Percentiles rank a stretch among this genome's conserved stretches.
phyloP scores from a whole-genome alignment of 2,113 vertebrate species.

The Semnornis frantzii region DNA sequence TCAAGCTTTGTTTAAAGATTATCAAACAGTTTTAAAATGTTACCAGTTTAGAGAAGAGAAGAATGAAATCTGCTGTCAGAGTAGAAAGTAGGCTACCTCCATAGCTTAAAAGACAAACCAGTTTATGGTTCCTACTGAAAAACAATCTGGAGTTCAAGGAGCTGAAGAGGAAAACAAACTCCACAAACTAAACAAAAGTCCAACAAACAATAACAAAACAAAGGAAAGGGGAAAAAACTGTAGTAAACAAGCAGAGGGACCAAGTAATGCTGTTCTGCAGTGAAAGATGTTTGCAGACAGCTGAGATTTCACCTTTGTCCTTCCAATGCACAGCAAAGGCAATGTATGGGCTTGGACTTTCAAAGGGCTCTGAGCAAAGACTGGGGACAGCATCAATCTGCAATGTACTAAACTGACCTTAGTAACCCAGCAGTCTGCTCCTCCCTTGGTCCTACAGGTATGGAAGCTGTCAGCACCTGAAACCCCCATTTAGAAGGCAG shows the following conservation, averaged over 20 bases:
- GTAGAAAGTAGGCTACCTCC: not conserved
- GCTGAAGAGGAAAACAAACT: not conserved
- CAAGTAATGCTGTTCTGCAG: not conserved
- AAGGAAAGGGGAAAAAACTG: not conserved
- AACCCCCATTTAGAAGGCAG: not conserved
- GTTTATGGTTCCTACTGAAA: not conserved
- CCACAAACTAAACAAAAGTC: too few species aligned
- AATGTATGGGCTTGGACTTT: not conserved
- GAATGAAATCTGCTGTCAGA: not conserved
- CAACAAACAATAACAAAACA: too few species aligned
- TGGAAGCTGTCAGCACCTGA: not conserved
- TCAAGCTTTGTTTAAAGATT: not conserved
- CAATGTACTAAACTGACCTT: not conserved
- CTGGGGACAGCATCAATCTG: not conserved
- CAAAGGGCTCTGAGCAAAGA: not conserved
- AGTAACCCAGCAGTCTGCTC: not conserved
- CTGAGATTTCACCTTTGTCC: not conserved
- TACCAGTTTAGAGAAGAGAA: not conserved
- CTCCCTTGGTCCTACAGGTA: accelerated
- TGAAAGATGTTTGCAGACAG: not conserved
- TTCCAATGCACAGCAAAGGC: not conserved
- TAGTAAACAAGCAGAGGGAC: not conserved
- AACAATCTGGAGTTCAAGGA: not conserved
- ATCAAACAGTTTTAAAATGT: not conserved
- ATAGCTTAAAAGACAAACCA: not conserved